Percentiles rank a stretch among this genome's conserved stretches.
Evolutionary conservation across 2,797 vertebrate genomes (phyloP).

Genomic region (Anableps anableps): DNA sequence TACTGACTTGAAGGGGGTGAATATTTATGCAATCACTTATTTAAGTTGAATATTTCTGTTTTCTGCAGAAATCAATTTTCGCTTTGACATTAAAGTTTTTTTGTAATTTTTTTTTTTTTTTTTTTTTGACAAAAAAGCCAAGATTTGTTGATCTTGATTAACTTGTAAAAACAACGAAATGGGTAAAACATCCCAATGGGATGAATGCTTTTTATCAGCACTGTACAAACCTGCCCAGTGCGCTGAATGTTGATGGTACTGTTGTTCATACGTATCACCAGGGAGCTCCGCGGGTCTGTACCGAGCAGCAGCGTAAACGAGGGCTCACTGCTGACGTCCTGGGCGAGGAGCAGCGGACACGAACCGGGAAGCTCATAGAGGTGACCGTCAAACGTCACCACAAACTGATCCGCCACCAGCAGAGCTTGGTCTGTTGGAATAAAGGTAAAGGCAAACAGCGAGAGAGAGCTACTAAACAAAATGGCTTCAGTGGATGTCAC

Average conservation of each 20-base stretch:
- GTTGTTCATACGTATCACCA: slow-evolving; percentile 79
- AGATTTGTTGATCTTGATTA: neutral
- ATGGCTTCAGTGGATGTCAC: neutral
- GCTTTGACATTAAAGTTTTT: rapidly evolving
- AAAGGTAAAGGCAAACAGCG: neutral
- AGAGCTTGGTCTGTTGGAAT: slow-evolving; percentile 82
- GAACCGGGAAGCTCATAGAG: slow-evolving; percentile 78
- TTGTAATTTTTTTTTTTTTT: neutral
- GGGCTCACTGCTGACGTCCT: slow-evolving; percentile 65
- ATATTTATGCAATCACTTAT: neutral
- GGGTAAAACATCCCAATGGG: neutral
- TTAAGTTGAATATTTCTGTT: neutral
- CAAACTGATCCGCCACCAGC: slow-evolving; percentile 82
- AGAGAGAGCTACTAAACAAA: neutral
- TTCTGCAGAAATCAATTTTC: no score
- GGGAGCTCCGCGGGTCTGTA: slow-evolving; percentile 46
- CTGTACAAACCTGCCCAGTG: slow-evolving; percentile 77
- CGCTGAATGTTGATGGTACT: slow-evolving; percentile 73
- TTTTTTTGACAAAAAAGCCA: neutral
- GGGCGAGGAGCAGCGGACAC: slow-evolving; percentile 84
- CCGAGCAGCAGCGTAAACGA: slow-evolving; percentile 79
- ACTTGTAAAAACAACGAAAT: no score
- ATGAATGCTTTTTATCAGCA: neutral
- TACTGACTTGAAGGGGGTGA: neutral
- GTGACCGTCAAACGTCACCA: slow-evolving; percentile 86